Evolutionary conservation across 2,113 vertebrate genomes (phyloP), one percentile per base, ranked within the genome.

Genomic region (Seriola aureovittata): DNA sequence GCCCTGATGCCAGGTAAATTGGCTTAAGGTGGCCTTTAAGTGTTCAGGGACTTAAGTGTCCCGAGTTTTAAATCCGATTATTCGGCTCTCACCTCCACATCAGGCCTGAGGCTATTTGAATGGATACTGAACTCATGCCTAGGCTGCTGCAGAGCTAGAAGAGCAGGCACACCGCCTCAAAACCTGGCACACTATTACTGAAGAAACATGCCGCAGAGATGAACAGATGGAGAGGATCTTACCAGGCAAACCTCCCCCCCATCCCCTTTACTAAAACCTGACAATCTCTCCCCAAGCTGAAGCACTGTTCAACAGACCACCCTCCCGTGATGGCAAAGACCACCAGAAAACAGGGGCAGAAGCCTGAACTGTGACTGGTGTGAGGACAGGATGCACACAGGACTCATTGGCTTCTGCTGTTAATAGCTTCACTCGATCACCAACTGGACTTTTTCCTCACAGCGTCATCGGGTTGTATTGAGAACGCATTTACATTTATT

Each of bases 11-110:
- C 92, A 92, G 91, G 94, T 93, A 94, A 95, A 95, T 95, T 93
- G 94, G 92, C 94, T 95, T 95, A 94, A 88, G 91, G 89, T 95
- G 92, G 88, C 90, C 90, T 95, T 94, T 92, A 94, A 94, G 83
- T 87, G 88, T 94, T 92, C 73, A 60, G 89, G 86, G 91, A 94
- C 81, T 94, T 90, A 90, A 91, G 87, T 85, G 85, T 90, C 91
- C 87, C 44, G 73, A 91, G 88, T 94, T 91, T 94, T 88, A 94
- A 95, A 95, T 95, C 91, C 66, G 88, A 94, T 95, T 94, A 95
- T 88, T 90, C 44, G 78, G 75, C 90, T 91, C 91, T 91, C 83
- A 88, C 92, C 82, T 93, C 77, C 89, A 92, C 90, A 92, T 94
- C 90, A 90, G 91, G 86, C 87, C 82, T 40, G 55, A 78, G 87